These are phyloP conservation scores for Anodontia alba DNA, from an alignment of 2,888 invertebrate species.

Conservation along the genomic window DNA sequence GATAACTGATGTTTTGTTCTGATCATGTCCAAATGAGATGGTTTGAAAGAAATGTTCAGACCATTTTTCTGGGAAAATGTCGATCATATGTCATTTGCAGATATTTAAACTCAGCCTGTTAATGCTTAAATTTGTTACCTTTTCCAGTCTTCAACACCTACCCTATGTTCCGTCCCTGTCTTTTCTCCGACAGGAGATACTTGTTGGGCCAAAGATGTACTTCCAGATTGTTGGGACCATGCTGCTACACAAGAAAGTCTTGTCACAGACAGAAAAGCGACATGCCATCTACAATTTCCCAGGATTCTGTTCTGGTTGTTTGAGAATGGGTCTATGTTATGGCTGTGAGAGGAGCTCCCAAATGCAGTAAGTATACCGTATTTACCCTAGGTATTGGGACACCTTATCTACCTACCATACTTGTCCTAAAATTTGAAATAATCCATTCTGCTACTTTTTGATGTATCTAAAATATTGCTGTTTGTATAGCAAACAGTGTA, in stretches of 20 bases:
- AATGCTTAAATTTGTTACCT: neutral
- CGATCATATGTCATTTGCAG: too few relatives aligned
- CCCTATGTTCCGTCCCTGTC: slow-evolving; percentile 72
- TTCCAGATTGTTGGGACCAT: slow-evolving; percentile 74
- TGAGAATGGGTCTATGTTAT: slow-evolving; percentile 77
- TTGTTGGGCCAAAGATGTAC: slow-evolving; percentile 68
- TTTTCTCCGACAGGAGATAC: slow-evolving; percentile 70
- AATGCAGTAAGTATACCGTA: slow-evolving; percentile 79
- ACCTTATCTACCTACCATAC: too few relatives aligned
- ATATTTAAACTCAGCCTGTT: too few relatives aligned
- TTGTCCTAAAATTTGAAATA: too few relatives aligned
- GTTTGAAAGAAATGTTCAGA: too few relatives aligned
- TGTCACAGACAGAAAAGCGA: slow-evolving; percentile 68
- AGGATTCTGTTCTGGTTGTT: slow-evolving; percentile 77
- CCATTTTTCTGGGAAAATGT: too few relatives aligned
- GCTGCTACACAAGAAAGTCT: slow-evolving; percentile 68
- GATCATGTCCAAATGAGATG: too few relatives aligned
- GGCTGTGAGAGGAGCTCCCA: slow-evolving; percentile 78
- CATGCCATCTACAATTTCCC: slow-evolving; percentile 73
- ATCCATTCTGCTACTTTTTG: too few relatives aligned
- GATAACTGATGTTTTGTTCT: too few relatives aligned
- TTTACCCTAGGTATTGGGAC: too few relatives aligned
- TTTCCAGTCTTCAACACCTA: slow-evolving; percentile 69
- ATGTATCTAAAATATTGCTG: too few relatives aligned
- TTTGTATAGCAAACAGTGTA: too few relatives aligned